A percentile compares a stretch with the other conserved stretches of the same genome.
Conservation (phyloP, 53 echinoderm and acorn worm genomes). For the Hippasteria phrygiana region DNA sequence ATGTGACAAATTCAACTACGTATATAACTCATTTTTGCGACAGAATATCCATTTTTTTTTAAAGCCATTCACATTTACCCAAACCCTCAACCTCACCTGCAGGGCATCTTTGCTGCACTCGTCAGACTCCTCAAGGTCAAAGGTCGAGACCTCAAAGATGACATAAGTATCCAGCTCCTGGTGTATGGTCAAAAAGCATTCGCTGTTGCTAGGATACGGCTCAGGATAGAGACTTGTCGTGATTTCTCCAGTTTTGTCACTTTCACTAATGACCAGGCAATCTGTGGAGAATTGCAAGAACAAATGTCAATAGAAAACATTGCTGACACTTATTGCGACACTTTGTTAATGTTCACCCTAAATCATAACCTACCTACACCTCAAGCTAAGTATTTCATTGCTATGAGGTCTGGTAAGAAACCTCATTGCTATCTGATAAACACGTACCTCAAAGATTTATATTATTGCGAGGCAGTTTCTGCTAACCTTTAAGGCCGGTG, state of each 20-base stretch:
- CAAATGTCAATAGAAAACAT: background rate
- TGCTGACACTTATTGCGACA: no score
- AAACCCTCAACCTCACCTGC: conserved; percentile 26
- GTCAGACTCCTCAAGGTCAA: conserved; percentile 56
- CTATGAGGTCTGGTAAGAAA: no score
- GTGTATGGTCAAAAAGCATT: conserved; percentile 38
- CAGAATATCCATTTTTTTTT: no score
- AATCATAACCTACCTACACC: no score
- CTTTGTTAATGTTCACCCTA: no score
- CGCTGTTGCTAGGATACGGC: conserved; percentile 31
- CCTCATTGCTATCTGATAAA: no score
- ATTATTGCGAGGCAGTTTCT: no score
- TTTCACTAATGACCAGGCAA: conserved; percentile 29
- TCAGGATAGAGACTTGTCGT: conserved; percentile 34
- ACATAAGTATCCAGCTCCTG: conserved; percentile 33
- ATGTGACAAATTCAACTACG: no score
- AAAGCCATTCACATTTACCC: background rate
- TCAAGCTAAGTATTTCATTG: no score
- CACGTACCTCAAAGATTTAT: no score
- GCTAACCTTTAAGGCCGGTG: no score
- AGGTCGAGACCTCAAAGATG: conserved; percentile 49
- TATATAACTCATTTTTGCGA: no score
- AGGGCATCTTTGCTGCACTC: conserved; percentile 42
- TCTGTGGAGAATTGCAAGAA: conserved; percentile 6
- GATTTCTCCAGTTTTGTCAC: background rate